phyloP scores from a whole-genome alignment of 2,888 invertebrate species.

The Spisula subtruncata region DNA sequence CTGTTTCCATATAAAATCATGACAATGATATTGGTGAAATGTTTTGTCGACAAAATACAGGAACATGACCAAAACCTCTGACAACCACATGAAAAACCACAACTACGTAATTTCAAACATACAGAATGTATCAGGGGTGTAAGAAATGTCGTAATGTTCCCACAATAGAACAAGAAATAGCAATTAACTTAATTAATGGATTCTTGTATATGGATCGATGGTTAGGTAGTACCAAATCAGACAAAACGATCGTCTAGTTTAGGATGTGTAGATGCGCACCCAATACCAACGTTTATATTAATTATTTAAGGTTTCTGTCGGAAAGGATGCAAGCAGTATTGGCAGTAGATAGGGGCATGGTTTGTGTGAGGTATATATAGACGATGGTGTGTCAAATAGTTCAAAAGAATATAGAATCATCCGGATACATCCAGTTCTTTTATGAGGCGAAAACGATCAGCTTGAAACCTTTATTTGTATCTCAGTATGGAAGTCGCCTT shows the following conservation, averaged over 20 bases:
- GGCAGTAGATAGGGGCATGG: background rate
- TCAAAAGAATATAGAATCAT: background rate
- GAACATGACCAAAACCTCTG: background rate
- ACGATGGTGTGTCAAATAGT: background rate
- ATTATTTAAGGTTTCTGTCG: background rate
- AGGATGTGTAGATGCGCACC: background rate
- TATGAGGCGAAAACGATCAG: background rate
- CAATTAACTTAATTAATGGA: background rate
- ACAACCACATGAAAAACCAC: background rate
- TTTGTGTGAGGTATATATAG: background rate
- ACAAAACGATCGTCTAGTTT: background rate
- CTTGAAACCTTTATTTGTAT: too few species aligned
- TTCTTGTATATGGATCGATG: background rate
- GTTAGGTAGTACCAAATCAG: slow-evolving; percentile 3
- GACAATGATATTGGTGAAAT: background rate
- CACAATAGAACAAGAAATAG: background rate
- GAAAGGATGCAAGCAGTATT: slow-evolving; percentile 1
- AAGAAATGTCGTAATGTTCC: background rate
- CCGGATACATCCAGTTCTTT: background rate
- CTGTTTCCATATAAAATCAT: background rate
- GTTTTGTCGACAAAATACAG: background rate
- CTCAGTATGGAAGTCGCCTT: too few species aligned
- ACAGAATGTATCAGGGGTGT: background rate
- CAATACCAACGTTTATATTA: background rate
- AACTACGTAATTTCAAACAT: background rate